A percentile compares a stretch with the other conserved stretches of the same genome.
phyloP scores from a whole-genome alignment of 92 coral and sea anemone species.

The Palythoa caribaeorum region DNA sequence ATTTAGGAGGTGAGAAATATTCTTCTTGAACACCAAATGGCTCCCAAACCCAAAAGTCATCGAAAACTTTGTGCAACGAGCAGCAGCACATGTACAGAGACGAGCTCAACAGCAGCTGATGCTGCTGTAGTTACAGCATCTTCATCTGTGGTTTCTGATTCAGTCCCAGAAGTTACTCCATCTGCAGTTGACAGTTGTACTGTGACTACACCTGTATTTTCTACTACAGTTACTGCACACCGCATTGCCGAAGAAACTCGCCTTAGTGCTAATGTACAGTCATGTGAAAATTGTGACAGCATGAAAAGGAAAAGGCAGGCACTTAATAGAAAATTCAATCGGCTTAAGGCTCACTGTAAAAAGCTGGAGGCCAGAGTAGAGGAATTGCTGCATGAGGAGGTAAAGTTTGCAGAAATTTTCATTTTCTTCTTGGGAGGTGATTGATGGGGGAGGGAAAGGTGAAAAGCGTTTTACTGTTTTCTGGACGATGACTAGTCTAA shows the following conservation, averaged over 20 bases:
- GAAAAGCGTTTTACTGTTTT: not conserved
- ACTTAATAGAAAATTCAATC: not conserved
- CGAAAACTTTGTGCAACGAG: not conserved
- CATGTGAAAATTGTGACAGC: conserved; percentile 3
- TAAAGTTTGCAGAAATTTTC: not conserved
- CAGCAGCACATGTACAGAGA: not conserved
- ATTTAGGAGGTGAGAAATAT: conserved; percentile 24
- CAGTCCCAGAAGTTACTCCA: not conserved
- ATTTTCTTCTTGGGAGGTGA: not conserved
- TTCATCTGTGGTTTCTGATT: not conserved
- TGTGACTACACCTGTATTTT: not conserved
- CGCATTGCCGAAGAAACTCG: not conserved
- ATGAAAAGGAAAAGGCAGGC: not conserved
- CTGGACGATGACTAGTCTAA: not conserved
- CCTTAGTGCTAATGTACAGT: not conserved
- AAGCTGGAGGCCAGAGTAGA: conserved; percentile 11
- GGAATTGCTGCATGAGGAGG: not conserved
- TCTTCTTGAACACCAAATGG: conserved; percentile 21
- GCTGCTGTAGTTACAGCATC: not conserved
- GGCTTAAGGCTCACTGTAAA: not conserved
- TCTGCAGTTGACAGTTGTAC: conserved; percentile 4
- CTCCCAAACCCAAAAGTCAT: not conserved
- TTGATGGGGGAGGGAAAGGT: not conserved
- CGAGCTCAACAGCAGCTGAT: not conserved
- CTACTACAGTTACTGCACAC: not conserved